Evolutionary conservation across 2,888 invertebrate species (phyloP).

Genomic region (Yponomeuta plumbellus): DNA sequence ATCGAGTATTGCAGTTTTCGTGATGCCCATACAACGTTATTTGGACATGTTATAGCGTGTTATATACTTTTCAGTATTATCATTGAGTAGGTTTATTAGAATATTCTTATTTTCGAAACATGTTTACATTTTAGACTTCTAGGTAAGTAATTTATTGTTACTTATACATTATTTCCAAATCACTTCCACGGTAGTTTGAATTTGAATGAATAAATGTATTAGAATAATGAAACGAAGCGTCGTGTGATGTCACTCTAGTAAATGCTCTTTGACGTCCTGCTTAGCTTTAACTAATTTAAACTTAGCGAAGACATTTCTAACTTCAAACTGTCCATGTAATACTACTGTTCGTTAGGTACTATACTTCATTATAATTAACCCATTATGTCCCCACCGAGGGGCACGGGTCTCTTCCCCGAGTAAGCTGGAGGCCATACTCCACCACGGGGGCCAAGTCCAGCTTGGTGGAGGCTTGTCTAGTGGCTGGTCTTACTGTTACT

Average conservation of each 20-base stretch:
- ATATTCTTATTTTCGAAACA: slow-evolving; percentile 60
- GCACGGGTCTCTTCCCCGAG: no score
- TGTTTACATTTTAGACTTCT: slow-evolving; percentile 61
- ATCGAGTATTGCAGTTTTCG: slow-evolving; percentile 1
- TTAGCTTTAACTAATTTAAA: slow-evolving; percentile 69
- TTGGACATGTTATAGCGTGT: slow-evolving; percentile 49
- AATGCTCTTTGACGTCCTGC: slow-evolving; percentile 60
- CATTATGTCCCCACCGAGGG: no score
- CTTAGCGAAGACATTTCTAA: slow-evolving; percentile 25
- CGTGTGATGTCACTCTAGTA: slow-evolving; percentile 45
- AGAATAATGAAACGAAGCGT: slow-evolving; percentile 44
- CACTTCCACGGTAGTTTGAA: slow-evolving; percentile 37
- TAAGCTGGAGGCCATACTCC: no score
- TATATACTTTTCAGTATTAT: slow-evolving; percentile 70
- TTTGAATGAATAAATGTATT: slow-evolving; percentile 42
- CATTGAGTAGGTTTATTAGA: slow-evolving; percentile 64
- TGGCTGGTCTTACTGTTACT: no score
- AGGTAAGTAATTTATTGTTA: slow-evolving; percentile 68
- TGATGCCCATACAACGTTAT: slow-evolving; percentile 43
- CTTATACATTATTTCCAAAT: slow-evolving; percentile 69
- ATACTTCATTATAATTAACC: no score
- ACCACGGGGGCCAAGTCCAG: no score
- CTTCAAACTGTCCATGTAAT: neutral
- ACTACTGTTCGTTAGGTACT: neutral
- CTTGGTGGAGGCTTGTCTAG: no score